Evolutionary conservation across 2,888 invertebrate species (phyloP).

Genomic region (Chesias legatella): DNA sequence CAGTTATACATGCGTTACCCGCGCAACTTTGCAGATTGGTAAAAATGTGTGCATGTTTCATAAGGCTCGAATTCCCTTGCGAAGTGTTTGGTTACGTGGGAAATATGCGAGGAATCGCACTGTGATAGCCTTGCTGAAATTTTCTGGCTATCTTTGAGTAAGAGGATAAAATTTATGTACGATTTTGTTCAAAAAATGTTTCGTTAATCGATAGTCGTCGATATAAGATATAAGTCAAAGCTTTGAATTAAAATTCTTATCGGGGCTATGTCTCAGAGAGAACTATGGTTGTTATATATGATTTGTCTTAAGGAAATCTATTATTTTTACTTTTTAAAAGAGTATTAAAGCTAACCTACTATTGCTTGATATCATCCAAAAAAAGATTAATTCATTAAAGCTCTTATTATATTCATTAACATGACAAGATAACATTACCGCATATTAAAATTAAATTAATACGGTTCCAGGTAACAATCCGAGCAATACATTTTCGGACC

Average conservation of each 20-base stretch:
- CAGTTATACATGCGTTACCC: constrained; percentile 42
- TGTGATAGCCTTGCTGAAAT: constrained; percentile 60
- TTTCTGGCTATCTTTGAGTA: constrained; percentile 62
- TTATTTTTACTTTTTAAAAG: no score
- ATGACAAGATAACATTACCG: background rate
- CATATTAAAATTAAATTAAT: constrained; percentile 22
- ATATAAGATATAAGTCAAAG: constrained; percentile 8
- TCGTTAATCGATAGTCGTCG: constrained; percentile 13
- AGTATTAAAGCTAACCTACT: no score
- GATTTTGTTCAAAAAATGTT: constrained; percentile 24
- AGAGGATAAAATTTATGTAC: constrained; percentile 56
- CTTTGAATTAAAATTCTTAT: background rate
- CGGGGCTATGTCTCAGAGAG: no score
- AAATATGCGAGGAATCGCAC: constrained; percentile 47
- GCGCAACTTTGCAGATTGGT: constrained; percentile 24
- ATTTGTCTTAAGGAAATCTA: no score
- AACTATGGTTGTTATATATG: no score
- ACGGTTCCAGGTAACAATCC: constrained; percentile 13
- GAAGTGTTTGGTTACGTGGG: constrained; percentile 19
- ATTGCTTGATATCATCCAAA: no score
- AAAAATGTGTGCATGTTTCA: constrained; percentile 15
- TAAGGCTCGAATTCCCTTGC: constrained; percentile 37
- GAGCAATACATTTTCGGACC: constrained; percentile 17
- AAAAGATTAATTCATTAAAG: no score
- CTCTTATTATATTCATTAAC: no score